Evolutionary conservation across 2,113 vertebrate species (phyloP).

Genomic region (Ceyx cyanopectus): DNA sequence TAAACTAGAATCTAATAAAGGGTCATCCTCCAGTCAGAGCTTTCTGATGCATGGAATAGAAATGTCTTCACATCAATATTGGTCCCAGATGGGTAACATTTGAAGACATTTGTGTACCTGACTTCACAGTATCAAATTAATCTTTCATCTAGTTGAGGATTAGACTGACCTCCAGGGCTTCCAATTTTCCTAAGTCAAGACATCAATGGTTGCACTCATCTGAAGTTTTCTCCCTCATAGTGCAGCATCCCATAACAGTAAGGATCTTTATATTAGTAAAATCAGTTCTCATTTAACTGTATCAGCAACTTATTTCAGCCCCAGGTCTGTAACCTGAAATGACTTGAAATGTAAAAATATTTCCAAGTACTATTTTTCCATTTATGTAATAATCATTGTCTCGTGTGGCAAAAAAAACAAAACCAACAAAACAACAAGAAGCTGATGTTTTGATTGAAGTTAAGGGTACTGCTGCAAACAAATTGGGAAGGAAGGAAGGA

Average conservation of each 20-base stretch:
- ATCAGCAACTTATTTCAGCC: neutral
- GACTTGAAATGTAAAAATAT: neutral
- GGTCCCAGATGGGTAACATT: neutral
- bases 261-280: neutral
- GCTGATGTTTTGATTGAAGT: neutral
- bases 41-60: rapidly evolving
- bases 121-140: neutral
- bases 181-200: neutral
- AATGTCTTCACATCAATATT: neutral
- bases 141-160: neutral
- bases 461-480: rapidly evolving
- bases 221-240: neutral
- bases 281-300: neutral
- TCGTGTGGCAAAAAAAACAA: neutral
- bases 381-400: neutral
- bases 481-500: neutral
- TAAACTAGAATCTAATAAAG: neutral
- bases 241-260: neutral
- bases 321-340: neutral
- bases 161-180: neutral
- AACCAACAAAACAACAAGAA: no score
- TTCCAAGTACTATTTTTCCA: neutral
- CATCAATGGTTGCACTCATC: neutral
- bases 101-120: neutral
- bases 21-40: neutral